A percentile compares a stretch with the other conserved stretches of the same genome.
Evolutionary conservation across 2,113 vertebrate genomes (phyloP).

Genomic region (Pseudorhombus dupliciocellatus): DNA sequence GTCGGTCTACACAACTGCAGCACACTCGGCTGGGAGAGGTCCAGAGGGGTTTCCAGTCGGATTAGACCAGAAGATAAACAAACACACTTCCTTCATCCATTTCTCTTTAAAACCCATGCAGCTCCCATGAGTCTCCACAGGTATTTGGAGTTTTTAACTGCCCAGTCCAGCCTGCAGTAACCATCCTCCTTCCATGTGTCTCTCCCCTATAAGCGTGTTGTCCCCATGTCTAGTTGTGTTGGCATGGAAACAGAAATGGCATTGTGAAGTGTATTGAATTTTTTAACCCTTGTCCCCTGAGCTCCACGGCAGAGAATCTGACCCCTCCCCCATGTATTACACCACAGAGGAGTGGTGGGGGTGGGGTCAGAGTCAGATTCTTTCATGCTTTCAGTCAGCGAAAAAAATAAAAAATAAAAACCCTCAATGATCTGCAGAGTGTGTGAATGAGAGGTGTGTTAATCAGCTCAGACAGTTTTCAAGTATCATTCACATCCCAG

Average conservation of each 20-base stretch:
- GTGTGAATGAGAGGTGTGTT: constrained; percentile 3
- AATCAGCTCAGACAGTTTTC: background rate
- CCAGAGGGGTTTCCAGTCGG: constrained; percentile 8
- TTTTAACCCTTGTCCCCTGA: constrained; percentile 60
- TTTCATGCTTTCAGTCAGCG: constrained; percentile 35
- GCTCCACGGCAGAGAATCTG: constrained; percentile 46
- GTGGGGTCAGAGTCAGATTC: constrained; percentile 3
- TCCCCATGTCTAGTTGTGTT: constrained; percentile 72
- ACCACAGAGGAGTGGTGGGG: background rate
- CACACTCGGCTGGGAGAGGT: constrained; percentile 5
- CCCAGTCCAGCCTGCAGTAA: constrained; percentile 55
- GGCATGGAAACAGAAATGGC: constrained; percentile 78
- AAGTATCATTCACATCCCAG: background rate
- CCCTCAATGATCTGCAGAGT: background rate
- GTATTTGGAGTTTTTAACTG: constrained; percentile 34
- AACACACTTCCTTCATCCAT: background rate
- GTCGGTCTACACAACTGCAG: background rate
- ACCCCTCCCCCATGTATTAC: constrained; percentile 45
- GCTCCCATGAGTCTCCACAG: constrained; percentile 24
- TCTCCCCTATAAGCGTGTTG: constrained; percentile 52
- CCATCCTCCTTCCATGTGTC: constrained; percentile 34
- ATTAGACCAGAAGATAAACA: constrained; percentile 12
- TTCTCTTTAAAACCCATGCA: background rate
- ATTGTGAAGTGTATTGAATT: constrained; percentile 69
- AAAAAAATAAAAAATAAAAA: background rate